Evolutionary conservation across 2,113 vertebrate genomes (phyloP).

Genomic region (Cinclus cinclus): DNA sequence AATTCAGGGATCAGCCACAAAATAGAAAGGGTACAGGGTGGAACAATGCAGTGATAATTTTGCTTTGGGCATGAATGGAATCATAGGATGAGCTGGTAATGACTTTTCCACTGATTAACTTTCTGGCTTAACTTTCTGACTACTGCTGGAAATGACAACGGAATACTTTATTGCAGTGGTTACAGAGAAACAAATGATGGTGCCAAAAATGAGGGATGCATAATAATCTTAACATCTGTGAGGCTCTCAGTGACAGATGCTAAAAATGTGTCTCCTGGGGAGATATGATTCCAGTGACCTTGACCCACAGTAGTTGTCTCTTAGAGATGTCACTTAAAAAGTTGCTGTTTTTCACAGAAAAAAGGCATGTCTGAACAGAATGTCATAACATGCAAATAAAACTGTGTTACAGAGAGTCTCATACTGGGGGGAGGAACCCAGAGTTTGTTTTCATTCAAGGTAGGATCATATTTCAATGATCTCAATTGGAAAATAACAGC

Average conservation of each 20-base stretch:
- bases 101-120: not conserved
- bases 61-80: not conserved
- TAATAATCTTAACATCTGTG: conserved; percentile 9
- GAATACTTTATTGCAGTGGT: not conserved
- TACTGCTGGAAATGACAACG: not conserved
- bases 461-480: not conserved
- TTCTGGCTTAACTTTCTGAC: not conserved
- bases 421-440: not conserved
- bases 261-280: not conserved
- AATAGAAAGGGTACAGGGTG: not conserved
- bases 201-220: not conserved
- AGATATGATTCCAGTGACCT: not conserved
- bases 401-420: not conserved
- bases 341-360: not conserved
- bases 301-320: not conserved
- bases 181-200: not conserved
- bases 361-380: not conserved
- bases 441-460: not conserved
- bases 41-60: not conserved
- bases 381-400: not conserved
- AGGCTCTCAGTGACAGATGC: not conserved
- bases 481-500: not conserved
- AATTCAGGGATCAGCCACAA: not conserved
- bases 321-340: not conserved
- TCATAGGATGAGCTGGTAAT: not conserved